Percentiles rank a stretch among this genome's conserved stretches.
phyloP scores from a whole-genome alignment of 2,797 vertebrate species.

The Myotis daubentonii region DNA sequence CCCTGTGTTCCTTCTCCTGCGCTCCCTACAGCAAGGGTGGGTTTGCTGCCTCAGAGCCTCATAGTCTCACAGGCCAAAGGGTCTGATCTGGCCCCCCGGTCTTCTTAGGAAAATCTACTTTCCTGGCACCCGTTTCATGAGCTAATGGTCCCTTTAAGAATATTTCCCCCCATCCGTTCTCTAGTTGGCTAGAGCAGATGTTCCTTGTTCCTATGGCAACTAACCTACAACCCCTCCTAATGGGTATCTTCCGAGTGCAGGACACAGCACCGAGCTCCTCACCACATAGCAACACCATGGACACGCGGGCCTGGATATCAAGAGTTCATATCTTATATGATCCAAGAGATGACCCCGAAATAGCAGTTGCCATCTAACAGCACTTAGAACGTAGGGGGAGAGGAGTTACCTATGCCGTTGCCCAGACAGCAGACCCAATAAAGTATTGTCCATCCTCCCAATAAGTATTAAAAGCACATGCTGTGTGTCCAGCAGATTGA shows the following conservation, averaged over 20 bases:
- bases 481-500: conserved; percentile 26
- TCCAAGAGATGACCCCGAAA: neutral
- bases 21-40: neutral
- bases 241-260: conserved; percentile 21
- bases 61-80: neutral
- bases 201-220: conserved; percentile 75
- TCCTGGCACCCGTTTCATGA: neutral
- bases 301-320: neutral
- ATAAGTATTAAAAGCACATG: conserved; percentile 13
- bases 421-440: neutral
- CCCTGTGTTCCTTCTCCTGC: neutral
- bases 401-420: neutral
- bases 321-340: neutral
- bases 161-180: conserved; percentile 41
- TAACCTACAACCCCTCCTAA: conserved; percentile 43
- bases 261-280: neutral
- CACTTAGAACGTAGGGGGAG: neutral
- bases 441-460: neutral
- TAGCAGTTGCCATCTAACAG: neutral
- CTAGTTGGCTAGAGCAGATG: conserved; percentile 60
- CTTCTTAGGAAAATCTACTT: conserved; percentile 14
- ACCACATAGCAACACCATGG: neutral
- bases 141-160: conserved; percentile 58
- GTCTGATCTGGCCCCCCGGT: neutral
- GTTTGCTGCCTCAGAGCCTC: neutral